These are phyloP conservation scores for Agapostemon virescens DNA, from an alignment of 2,888 invertebrate species.

Conservation along the genomic window DNA sequence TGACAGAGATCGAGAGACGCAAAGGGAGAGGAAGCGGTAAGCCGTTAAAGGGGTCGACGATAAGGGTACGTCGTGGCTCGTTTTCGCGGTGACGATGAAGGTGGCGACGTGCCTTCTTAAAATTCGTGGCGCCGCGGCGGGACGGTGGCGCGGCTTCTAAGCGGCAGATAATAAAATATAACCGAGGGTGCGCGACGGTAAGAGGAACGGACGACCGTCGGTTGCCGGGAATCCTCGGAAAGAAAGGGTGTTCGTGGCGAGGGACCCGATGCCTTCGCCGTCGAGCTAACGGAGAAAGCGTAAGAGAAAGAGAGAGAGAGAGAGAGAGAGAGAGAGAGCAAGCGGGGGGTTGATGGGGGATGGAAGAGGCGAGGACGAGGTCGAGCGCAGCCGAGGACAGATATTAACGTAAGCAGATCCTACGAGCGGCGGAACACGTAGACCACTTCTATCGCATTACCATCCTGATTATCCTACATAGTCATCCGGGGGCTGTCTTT, in stretches of 20 bases:
- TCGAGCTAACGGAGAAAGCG: no score
- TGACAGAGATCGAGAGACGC: conserved; percentile 12
- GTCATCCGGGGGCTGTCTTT: conserved; percentile 51
- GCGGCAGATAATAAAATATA: conserved; percentile 67
- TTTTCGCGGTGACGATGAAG: conserved; percentile 40
- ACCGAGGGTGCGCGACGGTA: conserved; percentile 37
- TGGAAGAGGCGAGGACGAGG: neutral
- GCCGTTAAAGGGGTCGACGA: conserved; percentile 37
- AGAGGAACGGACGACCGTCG: conserved; percentile 8
- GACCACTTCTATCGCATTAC: conserved; percentile 73
- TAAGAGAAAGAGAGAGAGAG: neutral
- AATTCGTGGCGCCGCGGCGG: conserved; percentile 35
- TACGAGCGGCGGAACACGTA: conserved; percentile 74
- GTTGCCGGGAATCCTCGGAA: conserved; percentile 17
- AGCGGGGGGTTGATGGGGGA: neutral
- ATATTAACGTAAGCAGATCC: conserved; percentile 77
- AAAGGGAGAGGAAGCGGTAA: neutral
- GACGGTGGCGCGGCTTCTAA: conserved; percentile 39
- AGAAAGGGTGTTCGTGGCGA: conserved; percentile 29
- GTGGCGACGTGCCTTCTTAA: conserved; percentile 59
- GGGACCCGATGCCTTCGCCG: neutral
- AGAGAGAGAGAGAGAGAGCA: neutral
- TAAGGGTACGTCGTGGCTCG: conserved; percentile 47
- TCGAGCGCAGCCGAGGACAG: conserved; percentile 59
- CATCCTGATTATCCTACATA: conserved; percentile 75